phyloP scores from a whole-genome alignment of 2,888 invertebrate species.

The Tolmerus cingulatus region DNA sequence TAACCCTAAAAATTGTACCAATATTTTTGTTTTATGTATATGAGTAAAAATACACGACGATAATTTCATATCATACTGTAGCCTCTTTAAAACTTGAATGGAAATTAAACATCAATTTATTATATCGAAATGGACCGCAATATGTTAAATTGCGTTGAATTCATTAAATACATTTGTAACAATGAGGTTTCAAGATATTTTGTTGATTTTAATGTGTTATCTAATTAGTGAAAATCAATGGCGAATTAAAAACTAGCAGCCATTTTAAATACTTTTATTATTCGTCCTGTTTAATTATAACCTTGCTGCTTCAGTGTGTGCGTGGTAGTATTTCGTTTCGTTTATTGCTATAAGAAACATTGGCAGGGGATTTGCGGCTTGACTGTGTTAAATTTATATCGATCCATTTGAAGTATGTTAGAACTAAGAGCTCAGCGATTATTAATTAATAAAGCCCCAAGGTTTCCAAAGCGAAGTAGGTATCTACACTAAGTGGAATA shows the following conservation, averaged over 20 bases:
- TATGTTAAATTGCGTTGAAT: too few relatives aligned
- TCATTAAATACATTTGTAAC: neutral
- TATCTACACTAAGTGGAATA: neutral
- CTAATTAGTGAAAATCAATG: too few relatives aligned
- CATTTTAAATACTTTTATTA: neutral
- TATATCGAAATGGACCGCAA: too few relatives aligned
- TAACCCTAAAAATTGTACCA: too few relatives aligned
- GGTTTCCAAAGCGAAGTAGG: neutral
- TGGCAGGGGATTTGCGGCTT: neutral
- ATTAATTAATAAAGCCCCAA: neutral
- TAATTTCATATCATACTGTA: too few relatives aligned
- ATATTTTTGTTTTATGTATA: too few relatives aligned
- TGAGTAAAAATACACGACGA: too few relatives aligned
- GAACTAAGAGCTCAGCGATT: neutral
- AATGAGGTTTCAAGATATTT: neutral
- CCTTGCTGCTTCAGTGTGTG: neutral
- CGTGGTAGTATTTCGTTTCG: neutral
- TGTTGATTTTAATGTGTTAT: neutral
- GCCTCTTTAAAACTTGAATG: too few relatives aligned
- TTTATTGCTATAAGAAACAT: neutral
- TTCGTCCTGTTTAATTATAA: neutral
- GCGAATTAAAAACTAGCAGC: neutral
- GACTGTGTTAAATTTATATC: neutral
- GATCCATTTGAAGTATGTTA: neutral
- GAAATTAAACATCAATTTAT: too few relatives aligned